Evolutionary conservation across 2,113 vertebrate genomes (phyloP).

Genomic region (Apteryx mantelli): DNA sequence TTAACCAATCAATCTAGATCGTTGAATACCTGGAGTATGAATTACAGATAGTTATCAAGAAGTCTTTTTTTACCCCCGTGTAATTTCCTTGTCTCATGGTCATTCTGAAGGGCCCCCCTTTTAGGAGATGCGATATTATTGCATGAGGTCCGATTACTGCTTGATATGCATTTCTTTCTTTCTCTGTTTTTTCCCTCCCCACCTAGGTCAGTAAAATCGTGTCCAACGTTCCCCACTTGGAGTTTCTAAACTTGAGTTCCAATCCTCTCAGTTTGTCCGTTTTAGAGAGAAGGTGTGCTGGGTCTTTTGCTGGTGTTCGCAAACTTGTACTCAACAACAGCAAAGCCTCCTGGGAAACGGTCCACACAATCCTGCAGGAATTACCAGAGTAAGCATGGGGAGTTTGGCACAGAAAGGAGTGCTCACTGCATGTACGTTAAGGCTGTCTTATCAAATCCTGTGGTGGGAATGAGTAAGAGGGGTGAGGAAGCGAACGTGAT

Average conservation of each 20-base stretch:
- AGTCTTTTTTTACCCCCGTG: not conserved
- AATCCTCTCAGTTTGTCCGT: constrained; percentile 91
- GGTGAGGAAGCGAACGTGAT: not conserved
- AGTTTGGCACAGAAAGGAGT: not conserved
- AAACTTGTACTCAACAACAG: constrained; percentile 97
- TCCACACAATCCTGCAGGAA: constrained; percentile 90
- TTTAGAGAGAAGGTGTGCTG: constrained; percentile 86
- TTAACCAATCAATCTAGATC: constrained; percentile 55
- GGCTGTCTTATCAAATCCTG: rapidly evolving
- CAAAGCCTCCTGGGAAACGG: constrained; percentile 93
- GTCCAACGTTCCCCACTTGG: constrained; percentile 92
- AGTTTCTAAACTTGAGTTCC: constrained; percentile 98
- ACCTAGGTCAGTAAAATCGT: constrained; percentile 95
- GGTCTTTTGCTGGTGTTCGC: constrained; percentile 87
- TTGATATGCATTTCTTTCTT: constrained; percentile 60
- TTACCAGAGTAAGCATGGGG: constrained; percentile 88
- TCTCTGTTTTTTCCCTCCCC: constrained; percentile 1
- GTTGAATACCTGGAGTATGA: constrained; percentile 65
- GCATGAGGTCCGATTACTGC: constrained; percentile 38
- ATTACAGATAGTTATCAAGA: constrained; percentile 68
- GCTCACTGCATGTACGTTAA: not conserved
- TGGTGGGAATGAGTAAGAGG: not conserved
- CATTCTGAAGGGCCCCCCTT: not conserved
- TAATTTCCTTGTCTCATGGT: constrained; percentile 28
- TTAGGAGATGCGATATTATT: constrained; percentile 17